phyloP scores from a whole-genome alignment of 2,888 invertebrate genomes.

The Nemoura dubitans region DNA sequence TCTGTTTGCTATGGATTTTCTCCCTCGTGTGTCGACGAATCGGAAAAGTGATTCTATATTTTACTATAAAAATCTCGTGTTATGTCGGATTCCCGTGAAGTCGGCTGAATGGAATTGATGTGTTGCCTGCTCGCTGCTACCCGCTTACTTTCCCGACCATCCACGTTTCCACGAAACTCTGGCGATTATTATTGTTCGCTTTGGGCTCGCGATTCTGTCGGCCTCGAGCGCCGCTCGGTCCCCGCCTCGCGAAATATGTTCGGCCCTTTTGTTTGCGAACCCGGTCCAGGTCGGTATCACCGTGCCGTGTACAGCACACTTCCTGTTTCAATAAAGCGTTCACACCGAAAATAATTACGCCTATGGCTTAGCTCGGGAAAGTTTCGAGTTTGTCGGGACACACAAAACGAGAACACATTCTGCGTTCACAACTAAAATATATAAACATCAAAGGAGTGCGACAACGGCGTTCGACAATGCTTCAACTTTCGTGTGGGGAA shows the following conservation, averaged over 20 bases:
- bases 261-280: not conserved
- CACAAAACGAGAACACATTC: not conserved
- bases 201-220: not conserved
- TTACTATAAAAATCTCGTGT: constrained; percentile 3
- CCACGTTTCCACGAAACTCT: not conserved
- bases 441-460: not conserved
- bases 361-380: not conserved
- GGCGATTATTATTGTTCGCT: not conserved
- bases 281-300: no score
- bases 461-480: not conserved
- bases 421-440: not conserved
- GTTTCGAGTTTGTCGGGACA: not conserved
- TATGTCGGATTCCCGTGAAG: not conserved
- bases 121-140: not conserved
- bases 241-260: not conserved
- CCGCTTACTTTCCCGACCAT: not conserved
- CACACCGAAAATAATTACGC: not conserved
- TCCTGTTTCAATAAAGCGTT: not conserved
- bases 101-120: not conserved
- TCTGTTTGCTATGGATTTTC: not conserved
- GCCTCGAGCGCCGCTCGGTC: not conserved
- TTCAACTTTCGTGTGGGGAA: constrained; percentile 1
- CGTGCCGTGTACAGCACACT: not conserved
- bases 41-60: constrained; percentile 12
- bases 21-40: not conserved